Conservation (phyloP, 2,797 vertebrate species). For the Fistularia commersonii region DNA sequence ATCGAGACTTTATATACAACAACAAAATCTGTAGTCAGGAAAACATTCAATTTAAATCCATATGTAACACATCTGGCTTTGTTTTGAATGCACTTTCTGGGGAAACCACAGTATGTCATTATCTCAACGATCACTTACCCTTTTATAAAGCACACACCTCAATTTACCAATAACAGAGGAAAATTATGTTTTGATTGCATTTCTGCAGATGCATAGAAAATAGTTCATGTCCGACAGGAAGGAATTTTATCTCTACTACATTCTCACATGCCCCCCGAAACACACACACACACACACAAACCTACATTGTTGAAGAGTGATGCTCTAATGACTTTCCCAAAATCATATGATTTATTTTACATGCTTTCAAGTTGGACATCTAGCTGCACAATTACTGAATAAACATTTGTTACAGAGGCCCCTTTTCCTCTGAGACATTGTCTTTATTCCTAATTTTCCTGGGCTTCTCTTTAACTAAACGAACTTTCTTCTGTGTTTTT, state of each 20-base stretch:
- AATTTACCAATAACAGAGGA: constrained; percentile 27
- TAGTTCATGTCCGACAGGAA: constrained; percentile 11
- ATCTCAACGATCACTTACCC: constrained; percentile 32
- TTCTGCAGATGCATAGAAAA: constrained; percentile 11
- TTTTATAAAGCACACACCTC: constrained; percentile 26
- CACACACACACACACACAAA: constrained; percentile 2
- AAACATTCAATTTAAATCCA: constrained; percentile 34
- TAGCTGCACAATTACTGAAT: constrained; percentile 52
- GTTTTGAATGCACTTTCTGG: constrained; percentile 30
- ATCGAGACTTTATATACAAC: constrained; percentile 12
- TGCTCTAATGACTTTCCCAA: constrained; percentile 33
- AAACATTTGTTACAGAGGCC: constrained; percentile 56
- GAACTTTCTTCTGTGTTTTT: constrained; percentile 36
- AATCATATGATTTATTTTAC: constrained; percentile 52
- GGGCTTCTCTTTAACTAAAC: neutral
- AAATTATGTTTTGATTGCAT: constrained; percentile 55
- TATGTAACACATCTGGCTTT: constrained; percentile 45
- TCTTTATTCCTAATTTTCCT: constrained; percentile 42
- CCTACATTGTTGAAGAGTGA: constrained; percentile 11
- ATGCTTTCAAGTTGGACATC: constrained; percentile 45
- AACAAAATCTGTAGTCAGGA: constrained; percentile 31
- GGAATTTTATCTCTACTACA: constrained; percentile 10
- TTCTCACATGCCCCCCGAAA: constrained; percentile 8
- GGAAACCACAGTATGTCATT: constrained; percentile 50
- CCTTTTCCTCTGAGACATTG: constrained; percentile 32